Evolutionary conservation across 2,888 invertebrate genomes (phyloP), one percentile per base, ranked within the genome.

Genomic region (Junonia oenone): DNA sequence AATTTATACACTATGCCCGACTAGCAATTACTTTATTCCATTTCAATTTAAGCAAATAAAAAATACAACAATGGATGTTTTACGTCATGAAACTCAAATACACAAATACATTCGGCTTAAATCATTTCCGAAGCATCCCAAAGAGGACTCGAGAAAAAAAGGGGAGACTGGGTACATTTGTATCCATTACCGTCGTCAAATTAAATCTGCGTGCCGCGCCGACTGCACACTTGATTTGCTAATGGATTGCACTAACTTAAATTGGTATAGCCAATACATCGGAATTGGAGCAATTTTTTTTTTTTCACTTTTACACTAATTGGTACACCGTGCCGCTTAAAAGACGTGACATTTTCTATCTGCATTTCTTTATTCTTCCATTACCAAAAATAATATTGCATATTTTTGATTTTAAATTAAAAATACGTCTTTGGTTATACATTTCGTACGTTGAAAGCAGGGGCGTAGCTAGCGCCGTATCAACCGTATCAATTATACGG

Each of bases 101-200:
- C n/a, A n/a, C n/a, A n/a, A n/a, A n/a, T 54, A 26, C 27, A 47
- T 53, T 40, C 38, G 35, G 49, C 14, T 46, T 50, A 26, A 51
- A 45, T 51, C 26, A 51, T 58, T 47, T 53, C 43, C 33, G 45
- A 45, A 43, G 37, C 57, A 29, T 31, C 26, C 37, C 19, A 29
- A 11, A 29, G 47, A 19, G 31, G 26, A 22, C 47, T 31, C 17
- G 40, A 35, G 38, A 26, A 64, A 64, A 70, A 66, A 70, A 73
- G 75, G 72, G 63, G 61, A 27, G 37, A 51, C 56, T 59, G 67
- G 6, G 58, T 53, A 66, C 78, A 83, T 81, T 78, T 72, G 76
- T 79, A 71, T 81, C 76, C 74, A 81, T 84, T 82, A 83, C 68
- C 70, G 74, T 73, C 72, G 65, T 73, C 69, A 78, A 85, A 85